Conservation (phyloP, 2,888 invertebrate species). For the Terebella lapidaria region DNA sequence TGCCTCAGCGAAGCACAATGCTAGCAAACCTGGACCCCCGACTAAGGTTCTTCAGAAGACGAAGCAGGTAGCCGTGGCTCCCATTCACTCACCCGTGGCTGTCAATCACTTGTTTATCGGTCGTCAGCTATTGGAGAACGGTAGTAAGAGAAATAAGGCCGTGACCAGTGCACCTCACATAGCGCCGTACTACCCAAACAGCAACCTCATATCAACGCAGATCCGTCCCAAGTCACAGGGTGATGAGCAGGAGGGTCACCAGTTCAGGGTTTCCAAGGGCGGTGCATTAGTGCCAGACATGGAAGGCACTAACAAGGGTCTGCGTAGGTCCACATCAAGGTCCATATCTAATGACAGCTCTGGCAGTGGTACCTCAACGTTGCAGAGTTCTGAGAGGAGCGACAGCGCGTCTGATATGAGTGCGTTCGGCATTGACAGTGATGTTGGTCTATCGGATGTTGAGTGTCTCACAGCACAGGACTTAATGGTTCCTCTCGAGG, state of each 20-base stretch:
- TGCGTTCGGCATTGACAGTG: constrained; percentile 2
- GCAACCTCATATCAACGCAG: neutral
- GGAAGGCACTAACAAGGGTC: neutral
- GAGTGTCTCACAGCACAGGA: neutral
- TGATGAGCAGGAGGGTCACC: neutral
- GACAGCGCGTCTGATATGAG: neutral
- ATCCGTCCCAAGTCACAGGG: neutral
- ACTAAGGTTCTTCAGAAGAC: neutral
- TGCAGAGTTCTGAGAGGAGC: neutral
- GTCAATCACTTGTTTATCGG: constrained; percentile 50
- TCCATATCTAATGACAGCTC: neutral
- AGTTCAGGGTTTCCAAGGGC: neutral
- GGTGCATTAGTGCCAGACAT: neutral
- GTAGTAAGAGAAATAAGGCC: constrained; percentile 31
- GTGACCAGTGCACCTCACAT: constrained; percentile 42
- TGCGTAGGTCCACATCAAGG: neutral
- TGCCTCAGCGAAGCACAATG: neutral
- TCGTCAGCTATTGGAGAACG: constrained; percentile 21
- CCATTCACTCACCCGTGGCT: constrained; percentile 43
- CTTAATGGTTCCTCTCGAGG: neutral
- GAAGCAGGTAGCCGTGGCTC: constrained; percentile 29
- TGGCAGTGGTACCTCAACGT: neutral
- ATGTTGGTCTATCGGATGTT: neutral
- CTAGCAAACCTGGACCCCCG: neutral
- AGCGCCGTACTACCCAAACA: constrained; percentile 24